A percentile compares a stretch with the other conserved stretches of the same genome.
Conservation (phyloP, 2,888 invertebrate species). For the Andrena hattorfiana region DNA sequence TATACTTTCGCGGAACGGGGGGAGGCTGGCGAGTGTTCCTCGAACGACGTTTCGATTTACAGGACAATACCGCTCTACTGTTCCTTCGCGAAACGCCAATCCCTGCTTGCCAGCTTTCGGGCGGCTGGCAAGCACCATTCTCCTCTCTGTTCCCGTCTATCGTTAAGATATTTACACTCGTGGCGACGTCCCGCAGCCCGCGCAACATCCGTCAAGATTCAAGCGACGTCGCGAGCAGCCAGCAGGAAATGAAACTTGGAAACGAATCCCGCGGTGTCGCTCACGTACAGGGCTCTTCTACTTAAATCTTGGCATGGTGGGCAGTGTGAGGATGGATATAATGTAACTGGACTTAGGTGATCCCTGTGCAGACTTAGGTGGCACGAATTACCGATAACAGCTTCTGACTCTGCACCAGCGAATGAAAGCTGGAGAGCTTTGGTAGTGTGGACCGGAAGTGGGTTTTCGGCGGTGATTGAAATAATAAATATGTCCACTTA, state of each 20-base stretch:
- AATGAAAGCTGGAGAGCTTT: no score
- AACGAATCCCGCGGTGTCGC: no score
- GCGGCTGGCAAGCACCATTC: background rate
- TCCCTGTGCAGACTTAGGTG: no score
- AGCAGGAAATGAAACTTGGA: constrained; percentile 1
- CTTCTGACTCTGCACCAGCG: no score
- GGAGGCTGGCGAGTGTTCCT: constrained; percentile 20
- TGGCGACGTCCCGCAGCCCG: background rate
- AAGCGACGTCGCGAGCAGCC: constrained; percentile 23
- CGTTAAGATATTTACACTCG: background rate
- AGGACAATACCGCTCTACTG: constrained; percentile 39
- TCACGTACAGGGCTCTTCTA: no score
- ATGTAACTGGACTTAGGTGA: no score
- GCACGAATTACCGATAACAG: no score
- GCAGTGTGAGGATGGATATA: no score
- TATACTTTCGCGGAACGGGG: constrained; percentile 25
- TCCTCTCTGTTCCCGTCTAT: background rate
- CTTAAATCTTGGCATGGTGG: no score
- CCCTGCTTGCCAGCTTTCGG: constrained; percentile 9
- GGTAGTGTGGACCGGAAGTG: no score
- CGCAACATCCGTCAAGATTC: constrained; percentile 2
- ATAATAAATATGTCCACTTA: no score
- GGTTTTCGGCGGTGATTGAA: no score
- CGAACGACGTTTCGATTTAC: constrained; percentile 61
- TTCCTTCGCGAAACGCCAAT: constrained; percentile 44